These are phyloP conservation scores for Junonia oenone DNA, from an alignment of 2,888 invertebrate genomes.

Conservation along the genomic window DNA sequence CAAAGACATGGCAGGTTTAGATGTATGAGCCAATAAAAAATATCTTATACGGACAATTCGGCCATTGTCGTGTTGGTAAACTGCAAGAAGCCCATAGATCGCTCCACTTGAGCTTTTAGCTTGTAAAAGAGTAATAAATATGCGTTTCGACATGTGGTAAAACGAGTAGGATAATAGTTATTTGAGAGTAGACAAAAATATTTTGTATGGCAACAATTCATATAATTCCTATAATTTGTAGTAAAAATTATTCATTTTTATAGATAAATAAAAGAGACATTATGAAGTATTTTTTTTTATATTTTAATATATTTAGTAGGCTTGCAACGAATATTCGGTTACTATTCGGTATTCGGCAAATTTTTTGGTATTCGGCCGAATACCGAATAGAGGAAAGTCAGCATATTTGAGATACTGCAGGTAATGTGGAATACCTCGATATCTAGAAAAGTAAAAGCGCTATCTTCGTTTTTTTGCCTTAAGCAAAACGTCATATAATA, in stretches of 20 bases:
- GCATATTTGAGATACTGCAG: no score
- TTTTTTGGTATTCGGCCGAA: no score
- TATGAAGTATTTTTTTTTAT: no score
- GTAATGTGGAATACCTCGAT: no score
- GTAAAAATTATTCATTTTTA: background rate
- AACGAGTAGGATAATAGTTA: constrained; percentile 68
- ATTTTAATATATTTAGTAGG: no score
- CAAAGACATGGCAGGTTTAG: constrained; percentile 78
- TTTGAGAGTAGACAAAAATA: constrained; percentile 41
- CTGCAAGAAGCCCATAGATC: constrained; percentile 78
- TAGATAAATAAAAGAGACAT: no score
- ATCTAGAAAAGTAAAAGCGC: no score
- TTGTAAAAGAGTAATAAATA: constrained; percentile 76
- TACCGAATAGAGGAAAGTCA: no score
- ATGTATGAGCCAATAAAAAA: constrained; percentile 78
- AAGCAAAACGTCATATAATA: no score
- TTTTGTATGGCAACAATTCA: constrained; percentile 49
- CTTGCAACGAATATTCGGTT: no score
- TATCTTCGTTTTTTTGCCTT: no score
- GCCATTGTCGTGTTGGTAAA: constrained; percentile 81
- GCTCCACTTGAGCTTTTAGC: constrained; percentile 73
- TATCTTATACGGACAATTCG: constrained; percentile 75
- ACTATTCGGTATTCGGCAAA: no score
- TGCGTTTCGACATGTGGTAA: constrained; percentile 70
- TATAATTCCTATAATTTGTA: background rate